Conservation (phyloP, 2,888 invertebrate genomes). For the Pollenia amentaria region DNA sequence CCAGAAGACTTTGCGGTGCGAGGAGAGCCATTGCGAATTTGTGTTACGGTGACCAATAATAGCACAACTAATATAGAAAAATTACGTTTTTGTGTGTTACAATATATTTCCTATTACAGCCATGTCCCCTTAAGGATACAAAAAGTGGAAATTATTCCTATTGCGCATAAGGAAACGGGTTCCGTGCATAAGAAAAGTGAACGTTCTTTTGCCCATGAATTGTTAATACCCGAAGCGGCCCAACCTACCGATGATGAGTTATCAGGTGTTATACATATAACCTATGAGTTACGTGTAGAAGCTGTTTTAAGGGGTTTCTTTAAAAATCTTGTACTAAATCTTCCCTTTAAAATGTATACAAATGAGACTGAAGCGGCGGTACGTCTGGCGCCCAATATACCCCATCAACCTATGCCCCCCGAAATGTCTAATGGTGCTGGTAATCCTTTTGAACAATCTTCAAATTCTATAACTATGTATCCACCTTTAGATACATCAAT, state of each 20-base stretch:
- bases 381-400: conserved; percentile 73
- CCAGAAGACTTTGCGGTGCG: conserved; percentile 81
- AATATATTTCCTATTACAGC: conserved; percentile 82
- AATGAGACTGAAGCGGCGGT: conserved; percentile 71
- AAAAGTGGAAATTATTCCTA: conserved; percentile 81
- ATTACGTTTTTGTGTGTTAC: conserved; percentile 82
- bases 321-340: conserved; percentile 82
- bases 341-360: conserved; percentile 82
- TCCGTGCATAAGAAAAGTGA: conserved; percentile 83
- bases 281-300: conserved; percentile 83
- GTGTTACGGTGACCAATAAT: conserved; percentile 83
- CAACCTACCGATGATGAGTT: conserved; percentile 81
- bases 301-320: conserved; percentile 83
- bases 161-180: conserved; percentile 84
- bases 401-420: conserved; percentile 75
- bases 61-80: conserved; percentile 84
- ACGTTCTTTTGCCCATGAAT: conserved; percentile 83
- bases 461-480: conserved; percentile 75
- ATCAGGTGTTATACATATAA: conserved; percentile 81
- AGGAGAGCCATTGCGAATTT: conserved; percentile 81
- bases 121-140: conserved; percentile 80
- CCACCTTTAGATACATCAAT: conserved; percentile 79
- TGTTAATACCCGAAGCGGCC: conserved; percentile 82
- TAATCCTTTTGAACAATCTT: conserved; percentile 81
- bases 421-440: conserved; percentile 69